A percentile compares a stretch with the other conserved stretches of the same genome.
These are phyloP conservation scores for Rhinolophus sinicus DNA, from an alignment of 2,113 vertebrate species.

Conservation along the genomic window DNA sequence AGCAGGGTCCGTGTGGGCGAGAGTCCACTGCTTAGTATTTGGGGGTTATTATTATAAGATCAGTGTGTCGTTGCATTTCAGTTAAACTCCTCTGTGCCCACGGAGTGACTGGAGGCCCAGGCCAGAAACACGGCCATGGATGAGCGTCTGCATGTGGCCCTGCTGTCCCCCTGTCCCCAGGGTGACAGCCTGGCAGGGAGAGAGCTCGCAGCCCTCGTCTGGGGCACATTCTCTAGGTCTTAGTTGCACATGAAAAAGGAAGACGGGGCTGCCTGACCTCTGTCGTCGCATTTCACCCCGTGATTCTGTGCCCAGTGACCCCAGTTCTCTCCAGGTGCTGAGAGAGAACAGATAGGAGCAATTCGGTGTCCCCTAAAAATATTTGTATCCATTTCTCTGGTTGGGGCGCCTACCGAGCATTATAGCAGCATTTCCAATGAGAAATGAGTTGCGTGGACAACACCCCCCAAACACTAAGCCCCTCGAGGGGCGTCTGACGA, in stretches of 20 bases:
- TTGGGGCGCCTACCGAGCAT: background rate
- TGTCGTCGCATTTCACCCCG: background rate
- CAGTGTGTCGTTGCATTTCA: background rate
- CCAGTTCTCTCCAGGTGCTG: background rate
- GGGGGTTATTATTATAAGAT: background rate
- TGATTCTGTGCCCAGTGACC: background rate
- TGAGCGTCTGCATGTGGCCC: background rate
- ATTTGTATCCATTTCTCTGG: background rate
- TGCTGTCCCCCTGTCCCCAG: background rate
- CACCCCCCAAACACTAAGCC: too few relatives aligned
- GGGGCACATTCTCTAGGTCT: background rate
- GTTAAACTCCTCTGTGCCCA: background rate
- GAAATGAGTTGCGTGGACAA: too few relatives aligned
- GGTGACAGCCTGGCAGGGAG: rapidly evolving
- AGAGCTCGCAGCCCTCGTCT: too few relatives aligned
- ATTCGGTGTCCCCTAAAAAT: background rate
- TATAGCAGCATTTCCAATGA: too few relatives aligned
- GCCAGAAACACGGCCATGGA: rapidly evolving
- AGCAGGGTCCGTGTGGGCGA: rapidly evolving
- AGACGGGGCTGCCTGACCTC: background rate
- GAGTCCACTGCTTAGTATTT: background rate
- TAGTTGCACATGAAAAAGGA: background rate
- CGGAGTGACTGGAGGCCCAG: background rate
- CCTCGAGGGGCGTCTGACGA: too few relatives aligned
- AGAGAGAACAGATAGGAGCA: background rate